Conservation (phyloP, 2,113 vertebrate species). For the Cephalophus harveyi region DNA sequence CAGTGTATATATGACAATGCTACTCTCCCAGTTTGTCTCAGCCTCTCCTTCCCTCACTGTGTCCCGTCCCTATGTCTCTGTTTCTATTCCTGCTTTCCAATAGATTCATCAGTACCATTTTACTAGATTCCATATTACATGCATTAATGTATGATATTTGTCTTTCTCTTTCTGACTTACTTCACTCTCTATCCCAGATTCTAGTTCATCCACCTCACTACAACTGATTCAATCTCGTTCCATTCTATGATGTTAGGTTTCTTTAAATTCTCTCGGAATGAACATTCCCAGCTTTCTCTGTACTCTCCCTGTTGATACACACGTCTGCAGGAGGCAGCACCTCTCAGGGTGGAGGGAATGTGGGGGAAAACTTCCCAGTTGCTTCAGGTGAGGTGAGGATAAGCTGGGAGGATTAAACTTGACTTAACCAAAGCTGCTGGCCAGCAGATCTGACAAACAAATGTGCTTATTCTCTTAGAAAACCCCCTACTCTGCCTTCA, state of each 20-base stretch:
- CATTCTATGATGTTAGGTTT: background rate
- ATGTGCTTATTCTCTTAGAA: background rate
- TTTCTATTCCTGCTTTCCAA: background rate
- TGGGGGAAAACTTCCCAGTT: background rate
- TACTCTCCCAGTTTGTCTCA: background rate
- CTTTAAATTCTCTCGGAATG: background rate
- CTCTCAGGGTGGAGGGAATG: background rate
- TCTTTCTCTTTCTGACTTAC: background rate
- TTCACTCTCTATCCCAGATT: background rate
- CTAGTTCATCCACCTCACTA: background rate
- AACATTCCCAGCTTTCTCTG: background rate
- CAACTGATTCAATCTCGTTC: background rate
- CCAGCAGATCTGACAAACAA: background rate
- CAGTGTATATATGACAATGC: accelerated
- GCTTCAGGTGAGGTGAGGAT: background rate
- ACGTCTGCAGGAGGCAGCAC: background rate
- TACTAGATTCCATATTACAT: background rate
- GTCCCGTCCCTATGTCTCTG: accelerated
- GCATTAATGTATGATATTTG: background rate
- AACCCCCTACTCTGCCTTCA: background rate
- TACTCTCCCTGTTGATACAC: background rate
- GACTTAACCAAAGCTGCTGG: background rate
- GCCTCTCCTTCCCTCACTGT: background rate
- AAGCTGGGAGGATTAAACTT: background rate
- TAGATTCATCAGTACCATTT: background rate